Base-by-base conservation (phyloP, 2,797 vertebrate species). In the Pangasius macronema region DNA sequence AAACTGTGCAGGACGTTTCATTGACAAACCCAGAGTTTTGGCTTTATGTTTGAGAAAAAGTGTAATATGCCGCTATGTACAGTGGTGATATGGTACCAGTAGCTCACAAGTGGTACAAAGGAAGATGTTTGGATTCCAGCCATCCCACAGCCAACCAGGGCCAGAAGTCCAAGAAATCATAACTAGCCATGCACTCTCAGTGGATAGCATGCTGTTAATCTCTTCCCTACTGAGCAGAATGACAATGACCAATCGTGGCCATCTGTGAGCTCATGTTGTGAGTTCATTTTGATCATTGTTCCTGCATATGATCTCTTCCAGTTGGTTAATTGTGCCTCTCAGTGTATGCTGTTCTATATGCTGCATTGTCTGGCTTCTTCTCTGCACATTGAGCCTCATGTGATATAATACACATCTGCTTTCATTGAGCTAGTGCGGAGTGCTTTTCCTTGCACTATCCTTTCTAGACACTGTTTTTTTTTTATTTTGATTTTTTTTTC, bases 241-340 rank as follows among this genome's bases (percentile, higher is more conserved):
- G 77, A 39, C 20, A 57, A 55, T 55, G 51, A 77, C 51, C 16
- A 57, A 24, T 36, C 20, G 1, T 51, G 73, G 5, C 46, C 27
- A 49, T 75, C 72, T n/a, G 46, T n/a, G 72, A 51, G 72, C 72
- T 82, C 24, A 63, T 82, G 24, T 9, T 59, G 33, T 81, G 55
- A 81, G 79, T 80, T 27, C 63, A 42, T 63, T 39, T 63, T 82
- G 4, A 61, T 82, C 36, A 61, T 46, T 82, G 27, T 46, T 82
- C 59, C 24, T 63, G 59, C 3, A 63, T 79, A 22, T 63, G 57
- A n/a, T 82, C 22, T 51, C 30, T 57, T 51, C 8, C 18, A 33
- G n/a, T 36, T 22, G 42, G 79, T 81, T 39, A 39, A 39, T 39
- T n/a, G 39, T 63, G 27, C 59, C 57, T 63, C 57, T 42, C 13